Base-by-base conservation (phyloP, 2,888 invertebrate species). In the Diadegma fenestrale region DNA sequence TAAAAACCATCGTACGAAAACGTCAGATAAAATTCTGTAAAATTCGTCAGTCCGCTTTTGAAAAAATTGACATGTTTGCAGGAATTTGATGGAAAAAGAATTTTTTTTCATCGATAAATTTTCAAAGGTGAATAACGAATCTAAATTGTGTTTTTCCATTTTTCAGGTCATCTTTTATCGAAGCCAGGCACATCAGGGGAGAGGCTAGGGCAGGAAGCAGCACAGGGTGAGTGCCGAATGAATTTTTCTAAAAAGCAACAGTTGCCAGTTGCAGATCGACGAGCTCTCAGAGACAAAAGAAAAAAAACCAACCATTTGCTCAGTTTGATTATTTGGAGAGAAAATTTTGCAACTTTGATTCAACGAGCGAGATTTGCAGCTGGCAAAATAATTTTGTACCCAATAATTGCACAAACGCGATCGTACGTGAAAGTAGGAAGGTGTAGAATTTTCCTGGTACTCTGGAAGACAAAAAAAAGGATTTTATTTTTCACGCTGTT, bases 161-260 rank as follows among this genome's bases (percentile, higher is more conserved):
- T 77, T 73, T 14, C 86, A 94, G 94, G 93, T 88, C 94, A 94
- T 87, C 90, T 94, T 87, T 91, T 94, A 80, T 92, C 93, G 19
- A 94, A 94, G 89, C 94, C 94, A 80, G 93, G 94, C 82, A 93
- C 94, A 86, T 94, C 94, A 37, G 92, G 93, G 54, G 94, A 94
- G 80, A 92, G 93, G 87, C 88, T 91, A 89, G 87, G 93, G 66
- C 94, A 94, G 88, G 94, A 94, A 86, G 91, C 93, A 88, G 91
- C 92, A 81, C 94, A 94, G 92, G 94, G 94, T 94, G 90, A 94
- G 94, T 93, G 82, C 77, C 43, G n/a, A 71, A 73, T 37, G 71
- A 80, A 64, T 19, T 69, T 61, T 80, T 83, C 19, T 79, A 78
- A 84, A 75, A 68, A 41, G 5, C 54, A 12, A 71, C 80, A 73